These are phyloP conservation scores for Poecilia picta DNA, from an alignment of 2,797 vertebrate species.

Conservation along the genomic window DNA sequence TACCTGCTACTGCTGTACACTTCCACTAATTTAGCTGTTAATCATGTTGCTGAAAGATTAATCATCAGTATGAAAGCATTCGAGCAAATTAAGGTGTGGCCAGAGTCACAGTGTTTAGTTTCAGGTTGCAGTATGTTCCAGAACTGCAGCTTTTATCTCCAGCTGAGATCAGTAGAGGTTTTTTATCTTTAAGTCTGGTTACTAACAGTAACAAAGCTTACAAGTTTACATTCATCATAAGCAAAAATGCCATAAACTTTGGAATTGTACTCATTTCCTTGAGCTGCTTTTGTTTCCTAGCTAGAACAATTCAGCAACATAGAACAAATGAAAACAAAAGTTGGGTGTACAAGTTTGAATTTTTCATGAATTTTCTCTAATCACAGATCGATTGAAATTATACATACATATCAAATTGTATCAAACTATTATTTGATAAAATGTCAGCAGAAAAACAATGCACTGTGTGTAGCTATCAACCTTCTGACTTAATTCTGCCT, in stretches of 20 bases:
- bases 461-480: not conserved
- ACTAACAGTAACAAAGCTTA: not conserved
- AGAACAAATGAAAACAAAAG: not conserved
- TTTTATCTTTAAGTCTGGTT: not conserved
- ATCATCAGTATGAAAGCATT: not conserved
- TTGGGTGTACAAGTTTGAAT: not conserved
- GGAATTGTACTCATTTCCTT: not conserved
- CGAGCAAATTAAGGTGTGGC: not conserved
- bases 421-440: not conserved
- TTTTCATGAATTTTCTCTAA: not conserved
- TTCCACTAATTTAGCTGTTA: not conserved
- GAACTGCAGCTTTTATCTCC: not conserved
- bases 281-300: not conserved
- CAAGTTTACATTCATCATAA: not conserved
- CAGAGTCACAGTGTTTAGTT: not conserved
- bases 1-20: not conserved
- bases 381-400: not conserved
- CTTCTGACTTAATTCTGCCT: not conserved
- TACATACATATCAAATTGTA: not conserved
- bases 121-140: not conserved
- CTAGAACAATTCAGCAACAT: not conserved
- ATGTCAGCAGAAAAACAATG: not conserved
- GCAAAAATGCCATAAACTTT: not conserved
- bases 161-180: not conserved
- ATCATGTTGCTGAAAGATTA: not conserved